A percentile compares a stretch with the other conserved stretches of the same genome.
These are phyloP conservation scores for Heteromurus nitidus DNA, from an alignment of 2,888 invertebrate species.

Conservation along the genomic window DNA sequence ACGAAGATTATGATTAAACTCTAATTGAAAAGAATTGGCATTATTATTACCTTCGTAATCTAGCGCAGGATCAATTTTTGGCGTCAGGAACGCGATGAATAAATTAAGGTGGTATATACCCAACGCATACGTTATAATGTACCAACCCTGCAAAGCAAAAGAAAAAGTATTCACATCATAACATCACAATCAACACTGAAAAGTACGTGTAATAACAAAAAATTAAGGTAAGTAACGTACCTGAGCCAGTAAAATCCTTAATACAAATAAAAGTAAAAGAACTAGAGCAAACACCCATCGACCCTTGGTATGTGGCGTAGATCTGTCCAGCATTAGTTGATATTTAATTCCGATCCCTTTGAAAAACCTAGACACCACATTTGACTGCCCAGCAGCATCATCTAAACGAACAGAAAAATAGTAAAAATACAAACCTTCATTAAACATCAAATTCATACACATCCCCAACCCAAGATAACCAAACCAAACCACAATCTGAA, in stretches of 20 bases:
- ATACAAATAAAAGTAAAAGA: constrained; percentile 84
- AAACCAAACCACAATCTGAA: no score
- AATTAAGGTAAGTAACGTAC: constrained; percentile 76
- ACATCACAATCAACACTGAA: no score
- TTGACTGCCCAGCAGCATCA: constrained; percentile 55
- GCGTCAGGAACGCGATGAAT: constrained; percentile 99
- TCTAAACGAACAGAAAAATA: constrained; percentile 39
- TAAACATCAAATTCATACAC: no score
- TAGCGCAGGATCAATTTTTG: constrained; percentile 98
- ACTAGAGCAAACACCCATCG: constrained; percentile 87
- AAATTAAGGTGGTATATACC: constrained; percentile 99
- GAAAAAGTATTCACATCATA: no score
- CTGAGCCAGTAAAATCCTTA: constrained; percentile 88
- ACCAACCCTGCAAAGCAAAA: constrained; percentile 91
- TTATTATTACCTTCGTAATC: constrained; percentile 89
- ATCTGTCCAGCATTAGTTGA: constrained; percentile 73
- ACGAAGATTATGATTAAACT: not conserved
- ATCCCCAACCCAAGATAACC: not conserved
- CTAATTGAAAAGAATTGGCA: not conserved
- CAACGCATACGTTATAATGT: constrained; percentile 98
- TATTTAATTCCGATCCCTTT: constrained; percentile 71
- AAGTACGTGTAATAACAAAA: not conserved
- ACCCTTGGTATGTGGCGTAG: constrained; percentile 77
- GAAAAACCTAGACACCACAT: constrained; percentile 71
- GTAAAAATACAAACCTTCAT: no score